Percentiles rank a stretch among this genome's conserved stretches.
phyloP scores from a whole-genome alignment of 2,113 vertebrate genomes.

The Verasper variegatus region DNA sequence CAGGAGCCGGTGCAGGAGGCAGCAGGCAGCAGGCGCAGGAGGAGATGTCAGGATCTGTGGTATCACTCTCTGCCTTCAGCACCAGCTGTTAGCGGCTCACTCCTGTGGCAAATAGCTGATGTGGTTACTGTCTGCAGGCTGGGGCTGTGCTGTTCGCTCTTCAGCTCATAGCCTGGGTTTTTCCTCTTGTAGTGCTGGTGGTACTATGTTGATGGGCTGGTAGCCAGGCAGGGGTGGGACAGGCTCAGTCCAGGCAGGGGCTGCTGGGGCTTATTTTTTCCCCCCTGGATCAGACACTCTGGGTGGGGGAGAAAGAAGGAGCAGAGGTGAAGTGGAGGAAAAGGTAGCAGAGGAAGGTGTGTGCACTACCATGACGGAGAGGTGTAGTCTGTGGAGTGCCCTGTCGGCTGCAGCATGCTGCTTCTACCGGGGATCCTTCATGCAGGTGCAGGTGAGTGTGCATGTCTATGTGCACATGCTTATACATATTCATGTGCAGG shows the following conservation, averaged over 20 bases:
- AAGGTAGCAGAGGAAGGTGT: constrained; percentile 51
- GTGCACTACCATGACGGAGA: constrained; percentile 89
- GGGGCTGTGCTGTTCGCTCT: constrained; percentile 24
- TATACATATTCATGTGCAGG: not conserved
- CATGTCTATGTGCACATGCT: not conserved
- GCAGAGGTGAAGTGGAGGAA: constrained; percentile 25
- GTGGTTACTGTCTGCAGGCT: constrained; percentile 40
- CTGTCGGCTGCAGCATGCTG: constrained; percentile 97
- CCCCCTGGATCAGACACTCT: constrained; percentile 21
- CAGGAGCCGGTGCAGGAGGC: constrained; percentile 68
- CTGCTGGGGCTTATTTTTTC: constrained; percentile 6
- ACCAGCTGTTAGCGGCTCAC: constrained; percentile 61
- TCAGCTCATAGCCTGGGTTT: constrained; percentile 43
- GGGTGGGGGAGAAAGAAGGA: constrained; percentile 35
- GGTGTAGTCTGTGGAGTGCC: constrained; percentile 98
- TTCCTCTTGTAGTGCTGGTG: constrained; percentile 19
- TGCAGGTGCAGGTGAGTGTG: constrained; percentile 97
- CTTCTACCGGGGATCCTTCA: constrained; percentile 98
- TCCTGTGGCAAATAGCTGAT: constrained; percentile 36
- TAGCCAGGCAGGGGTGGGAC: constrained; percentile 71
- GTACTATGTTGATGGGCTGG: constrained; percentile 74
- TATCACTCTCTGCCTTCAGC: constrained; percentile 59
- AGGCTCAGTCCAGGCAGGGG: constrained; percentile 51
- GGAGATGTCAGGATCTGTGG: constrained; percentile 74
- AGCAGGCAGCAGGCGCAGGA: constrained; percentile 29